These are phyloP conservation scores for Tyrophagus putrescentiae DNA, from an alignment of 1,140 invertebrate genomes.

Conservation along the genomic window DNA sequence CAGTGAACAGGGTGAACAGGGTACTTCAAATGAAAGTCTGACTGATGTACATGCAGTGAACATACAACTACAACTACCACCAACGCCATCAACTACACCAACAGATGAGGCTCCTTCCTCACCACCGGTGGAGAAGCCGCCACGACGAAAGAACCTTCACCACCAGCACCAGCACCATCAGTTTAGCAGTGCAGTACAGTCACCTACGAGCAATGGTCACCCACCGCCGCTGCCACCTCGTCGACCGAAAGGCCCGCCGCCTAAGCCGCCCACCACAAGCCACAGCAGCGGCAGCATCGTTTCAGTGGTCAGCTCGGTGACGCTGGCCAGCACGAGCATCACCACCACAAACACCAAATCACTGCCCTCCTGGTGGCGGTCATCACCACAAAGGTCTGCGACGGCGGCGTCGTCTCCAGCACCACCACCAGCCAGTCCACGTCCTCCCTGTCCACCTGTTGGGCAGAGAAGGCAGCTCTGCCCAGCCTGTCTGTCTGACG, in stretches of 20 bases:
- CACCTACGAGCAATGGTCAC: not conserved
- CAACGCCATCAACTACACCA: not conserved
- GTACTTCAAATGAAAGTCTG: too few species aligned
- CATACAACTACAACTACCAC: not conserved
- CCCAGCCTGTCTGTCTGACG: not conserved
- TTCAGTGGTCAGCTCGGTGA: not conserved
- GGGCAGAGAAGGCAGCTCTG: too few species aligned
- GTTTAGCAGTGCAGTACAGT: too few species aligned
- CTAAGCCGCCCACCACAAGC: conserved; percentile 10
- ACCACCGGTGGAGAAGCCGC: conserved; percentile 14
- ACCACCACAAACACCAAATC: conserved; percentile 8
- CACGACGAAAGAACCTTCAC: conserved; percentile 5
- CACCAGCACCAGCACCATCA: too few species aligned
- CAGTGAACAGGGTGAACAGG: too few species aligned
- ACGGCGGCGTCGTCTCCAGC: not conserved
- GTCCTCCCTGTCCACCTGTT: too few species aligned
- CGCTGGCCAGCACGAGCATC: not conserved
- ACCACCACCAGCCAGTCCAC: not conserved
- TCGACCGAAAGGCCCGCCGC: conserved; percentile 19
- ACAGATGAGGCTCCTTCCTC: not conserved
- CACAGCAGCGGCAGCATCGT: not conserved
- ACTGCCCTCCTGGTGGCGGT: conserved; percentile 7
- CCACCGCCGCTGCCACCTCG: conserved; percentile 25
- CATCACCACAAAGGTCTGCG: not conserved
- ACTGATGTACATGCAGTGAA: too few species aligned